These are phyloP conservation scores for Ceratotherium simum DNA, from an alignment of 2,113 vertebrate species.

Conservation along the genomic window DNA sequence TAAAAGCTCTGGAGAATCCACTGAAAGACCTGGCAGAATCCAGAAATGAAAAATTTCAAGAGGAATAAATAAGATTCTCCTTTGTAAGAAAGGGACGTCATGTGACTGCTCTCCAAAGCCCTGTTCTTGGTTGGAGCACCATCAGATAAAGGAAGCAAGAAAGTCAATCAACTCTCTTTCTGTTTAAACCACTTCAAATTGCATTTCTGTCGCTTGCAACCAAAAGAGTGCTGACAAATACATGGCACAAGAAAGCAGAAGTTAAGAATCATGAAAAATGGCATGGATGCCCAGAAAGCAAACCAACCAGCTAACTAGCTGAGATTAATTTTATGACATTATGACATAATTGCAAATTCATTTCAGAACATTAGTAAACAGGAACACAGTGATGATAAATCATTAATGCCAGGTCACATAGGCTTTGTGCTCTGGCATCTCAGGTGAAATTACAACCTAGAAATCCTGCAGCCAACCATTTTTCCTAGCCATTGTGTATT, in stretches of 20 bases:
- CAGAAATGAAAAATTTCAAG: slow-evolving; percentile 9
- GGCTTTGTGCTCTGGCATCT: slow-evolving; percentile 30
- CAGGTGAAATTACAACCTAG: slow-evolving; percentile 50
- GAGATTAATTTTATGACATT: slow-evolving; percentile 60
- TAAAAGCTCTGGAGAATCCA: slow-evolving; percentile 17
- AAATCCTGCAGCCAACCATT: not conserved
- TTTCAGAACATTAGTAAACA: slow-evolving; percentile 63
- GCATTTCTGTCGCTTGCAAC: slow-evolving; percentile 40
- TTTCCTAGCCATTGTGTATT: slow-evolving; percentile 23
- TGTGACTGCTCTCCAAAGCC: not conserved
- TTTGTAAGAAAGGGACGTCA: not conserved
- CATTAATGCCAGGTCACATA: not conserved
- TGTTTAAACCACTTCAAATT: slow-evolving; percentile 14
- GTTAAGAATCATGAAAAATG: not conserved
- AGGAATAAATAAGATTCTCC: not conserved
- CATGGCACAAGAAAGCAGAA: not conserved
- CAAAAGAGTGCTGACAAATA: slow-evolving; percentile 55
- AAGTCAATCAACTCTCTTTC: not conserved
- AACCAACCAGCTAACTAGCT: slow-evolving; percentile 42
- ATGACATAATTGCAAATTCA: slow-evolving; percentile 40
- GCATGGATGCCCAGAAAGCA: slow-evolving; percentile 35
- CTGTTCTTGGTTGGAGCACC: not conserved
- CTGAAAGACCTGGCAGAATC: not conserved
- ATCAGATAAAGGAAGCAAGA: not conserved
- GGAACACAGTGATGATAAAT: slow-evolving; percentile 30